Base-by-base conservation (phyloP, 2,888 invertebrate genomes). In the Philonicus albiceps region DNA sequence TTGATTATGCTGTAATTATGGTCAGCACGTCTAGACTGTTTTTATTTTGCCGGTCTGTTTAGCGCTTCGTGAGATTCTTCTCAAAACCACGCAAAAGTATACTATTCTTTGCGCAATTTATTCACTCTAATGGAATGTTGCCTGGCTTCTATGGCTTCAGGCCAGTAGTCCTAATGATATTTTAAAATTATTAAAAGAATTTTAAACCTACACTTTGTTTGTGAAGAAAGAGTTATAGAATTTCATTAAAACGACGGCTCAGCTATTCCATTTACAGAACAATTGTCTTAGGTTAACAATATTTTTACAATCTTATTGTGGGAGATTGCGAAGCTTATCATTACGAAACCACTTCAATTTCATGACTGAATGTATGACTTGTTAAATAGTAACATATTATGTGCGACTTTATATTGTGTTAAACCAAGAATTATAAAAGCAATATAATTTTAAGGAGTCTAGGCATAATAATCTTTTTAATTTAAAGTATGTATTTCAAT, bases 1-100 rank as follows among this genome's bases (percentile, higher is more conserved):
- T 64, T 64, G 64, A 64, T 74, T 74, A 74, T 74, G 31, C 74
- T 74, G 74, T 74, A 74, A 74, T 74, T 74, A 74, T 74, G 74
- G 37, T 31, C 31, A 34, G 74, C 27, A 74, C 37, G 74, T 74
- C 74, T 74, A 74, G 74, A 74, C 74, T 74, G 34, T 74, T 74
- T 74, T 74, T 74, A 74, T 34, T 74, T 74, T 13, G 22, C 22
- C 22, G 64, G 64, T 64, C 27, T 64, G 64, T 27, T 64, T 64
- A 64, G 64, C 64, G 64, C 64, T 64, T 27, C 64, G 22, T 64
- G 64, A 64, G 22, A 64, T 64, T 64, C 19, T 64, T 64, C 22
- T 64, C 8, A 64, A 64, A 64, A 64, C 64, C 64, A 64, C 64
- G 64, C 64, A 64, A 64, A 64, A 64, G 64, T 22, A 64, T 27